Base-by-base conservation (phyloP, 2,888 invertebrate species). In the Anthrax anthrax region DNA sequence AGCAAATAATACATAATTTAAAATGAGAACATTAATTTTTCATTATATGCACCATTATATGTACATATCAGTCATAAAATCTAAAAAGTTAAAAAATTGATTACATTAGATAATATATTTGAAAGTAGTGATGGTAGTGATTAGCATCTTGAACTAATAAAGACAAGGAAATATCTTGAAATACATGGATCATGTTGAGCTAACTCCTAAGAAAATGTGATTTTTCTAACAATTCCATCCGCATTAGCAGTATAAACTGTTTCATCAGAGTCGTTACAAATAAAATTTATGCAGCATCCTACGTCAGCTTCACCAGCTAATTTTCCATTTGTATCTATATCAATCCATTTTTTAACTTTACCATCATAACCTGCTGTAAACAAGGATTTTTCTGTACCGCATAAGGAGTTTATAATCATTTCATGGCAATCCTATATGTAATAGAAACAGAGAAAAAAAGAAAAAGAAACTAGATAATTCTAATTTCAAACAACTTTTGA, bases 331-430 rank as follows among this genome's bases (percentile, higher is more conserved):
- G 56, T 56, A 3, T 55, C 60, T 34, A 65, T 52, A 27, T 60
- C 54, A 4, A 56, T 56, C 65, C 64, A 67, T n/a, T 60, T 62
- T 51, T 68, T 68, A 1, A 69, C 60, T 44, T 59, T 63, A 13
- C 60, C 64, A 51, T 69, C 69, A 46, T 62, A 69, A 37, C 68
- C 69, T 18, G 61, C 67, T 12, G 64, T 61, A 51, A 61, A 68
- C 23, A 68, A 40, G 36, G 45, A 40, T 17, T 55, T 50, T 1
- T 63, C 64, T 42, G 57, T 54, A 1, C 63, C 64, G 40, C 61
- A 61, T 40, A 69, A 58, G 16, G 59, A 54, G 45, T 61, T 67
- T 10, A 69, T 58, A 42, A 69, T 68, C 63, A 65, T 58, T 47
- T 66, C 64, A 49, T 69, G 69, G 18, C 63, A 62, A 46, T 66